Conservation (phyloP, 1,140 invertebrate genomes). For the Eulimnadia texana region DNA sequence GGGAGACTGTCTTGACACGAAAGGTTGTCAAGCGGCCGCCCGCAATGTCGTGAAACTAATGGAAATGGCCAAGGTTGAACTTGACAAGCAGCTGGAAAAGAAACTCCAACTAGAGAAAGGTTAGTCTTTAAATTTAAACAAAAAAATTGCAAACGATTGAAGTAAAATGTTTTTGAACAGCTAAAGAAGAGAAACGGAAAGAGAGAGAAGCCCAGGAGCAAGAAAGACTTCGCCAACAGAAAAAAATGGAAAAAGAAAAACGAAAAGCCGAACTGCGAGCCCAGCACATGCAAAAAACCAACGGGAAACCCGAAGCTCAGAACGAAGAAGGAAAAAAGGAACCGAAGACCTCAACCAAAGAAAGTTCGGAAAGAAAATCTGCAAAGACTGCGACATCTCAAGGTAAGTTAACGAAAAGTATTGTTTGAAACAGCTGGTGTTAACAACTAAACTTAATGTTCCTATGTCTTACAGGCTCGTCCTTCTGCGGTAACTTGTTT, state of each 20-base stretch:
- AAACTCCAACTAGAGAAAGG: slow-evolving; percentile 10
- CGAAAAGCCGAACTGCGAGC: slow-evolving; percentile 3
- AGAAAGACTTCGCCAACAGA: slow-evolving; percentile 1
- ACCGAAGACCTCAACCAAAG: neutral
- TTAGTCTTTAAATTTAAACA: neutral
- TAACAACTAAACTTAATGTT: neutral
- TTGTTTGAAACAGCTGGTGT: neutral
- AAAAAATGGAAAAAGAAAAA: slow-evolving; percentile 13
- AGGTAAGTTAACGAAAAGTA: neutral
- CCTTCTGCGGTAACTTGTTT: neutral
- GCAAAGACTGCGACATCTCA: neutral
- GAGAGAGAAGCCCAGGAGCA: slow-evolving; percentile 3
- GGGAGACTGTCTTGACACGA: slow-evolving; percentile 15
- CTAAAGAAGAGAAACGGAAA: neutral
- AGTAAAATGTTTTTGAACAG: neutral
- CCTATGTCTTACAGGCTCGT: neutral
- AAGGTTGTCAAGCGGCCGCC: slow-evolving; percentile 15
- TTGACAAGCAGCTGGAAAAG: slow-evolving; percentile 10
- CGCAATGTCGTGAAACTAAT: slow-evolving; percentile 15
- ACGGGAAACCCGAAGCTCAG: neutral
- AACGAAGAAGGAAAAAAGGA: neutral
- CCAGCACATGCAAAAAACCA: neutral
- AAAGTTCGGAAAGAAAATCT: neutral
- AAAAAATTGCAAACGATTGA: neutral
- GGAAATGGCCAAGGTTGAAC: slow-evolving; percentile 1